Evolutionary conservation across 2,797 vertebrate genomes (phyloP), one percentile per base, ranked within the genome.

Genomic region (Sylvilagus floridanus): DNA sequence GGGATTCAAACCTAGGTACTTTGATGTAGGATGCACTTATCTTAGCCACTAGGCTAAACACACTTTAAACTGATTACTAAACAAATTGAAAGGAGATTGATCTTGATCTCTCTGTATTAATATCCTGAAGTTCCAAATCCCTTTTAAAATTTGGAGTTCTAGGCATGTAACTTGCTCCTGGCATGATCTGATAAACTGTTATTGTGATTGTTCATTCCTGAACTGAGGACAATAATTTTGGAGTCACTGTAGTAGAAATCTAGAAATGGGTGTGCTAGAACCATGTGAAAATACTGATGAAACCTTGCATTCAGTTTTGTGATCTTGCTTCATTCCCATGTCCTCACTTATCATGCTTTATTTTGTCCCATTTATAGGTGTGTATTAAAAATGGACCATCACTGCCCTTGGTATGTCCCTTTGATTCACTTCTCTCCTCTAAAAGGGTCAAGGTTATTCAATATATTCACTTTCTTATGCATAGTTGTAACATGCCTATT

Each of bases 311-410:
- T 88, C 32, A 78, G 62, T 92, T 81, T 83, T 66, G 54, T 90
- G 47, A 7, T 72, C 2, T 73, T 90, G 69, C 37, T 88, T 88
- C 22, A 87, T 84, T 84, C 95, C 50, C 71, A 72, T 85, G 78
- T 57, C 79, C 30, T 83, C 16, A 57, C 50, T 96, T 92, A 66
- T 37, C 16, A 0, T 72, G 92, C 87, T 87, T 26, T 84, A 77
- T 95, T 97, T 96, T 90, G 22, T 97, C 66, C 86, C 88, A 72
- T 95, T 95, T 97, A 76, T 97, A 99, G 99, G 93, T 99, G 99
- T 76, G 99, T 99, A 94, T 98, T 99, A 97, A 99, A 99, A 98
- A 99, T 99, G 99, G 99, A 99, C 98, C 99, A 99, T 98, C 99
- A 99, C 96, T 99, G 99, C 94, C 99, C 99, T 0, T 99, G 99